Base-by-base conservation (phyloP, 2,113 vertebrate species). In the Varanus komodoensis region DNA sequence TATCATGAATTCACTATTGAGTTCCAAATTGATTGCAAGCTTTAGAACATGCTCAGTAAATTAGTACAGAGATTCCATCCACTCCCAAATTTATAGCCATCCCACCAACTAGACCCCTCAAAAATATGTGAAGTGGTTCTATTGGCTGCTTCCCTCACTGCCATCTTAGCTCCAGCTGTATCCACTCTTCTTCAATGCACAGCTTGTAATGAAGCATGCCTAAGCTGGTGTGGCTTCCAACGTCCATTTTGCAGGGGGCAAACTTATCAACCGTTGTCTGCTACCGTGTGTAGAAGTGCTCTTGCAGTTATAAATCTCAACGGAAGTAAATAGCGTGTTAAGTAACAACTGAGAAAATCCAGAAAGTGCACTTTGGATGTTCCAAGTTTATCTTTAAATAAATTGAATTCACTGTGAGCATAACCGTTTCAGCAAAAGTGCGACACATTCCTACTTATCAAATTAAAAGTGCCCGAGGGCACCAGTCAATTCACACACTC, bases 391-490 rank as follows among this genome's bases (percentile, higher is more conserved):
- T 74, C 7, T 84, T 82, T 92, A 86, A 82, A 71, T 4, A 90
- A 75, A 88, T 29, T 86, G 23, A 89, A 67, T 90, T 34, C 89
- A 90, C 90, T 89, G 71, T 92, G 73, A 79, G 84, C 84, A 34
- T 80, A 91, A 48, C 50, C 34, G 84, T 82, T 74, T 89, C 34
- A 90, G 79, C 82, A 93, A 74, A 84, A n/a, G 25, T 29, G 79
- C 48, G 27, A 27, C 87, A 84, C 71, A 82, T 1, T 0, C 83
- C 5, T 19, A 17, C 61, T 93, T 86, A 94, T 86, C 87, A 92
- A 89, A 93, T 92, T 84, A 93, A 92, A 85, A 91, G 80, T 92
- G 68, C 84, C 79, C 29, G 50, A 85, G 93, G 90, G 94, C 86
- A 91, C 1, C 25, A 89, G 54, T 95, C 87, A 89, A 8, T 79